phyloP scores from a whole-genome alignment of 2,888 invertebrate genomes.

The Thera britannica region DNA sequence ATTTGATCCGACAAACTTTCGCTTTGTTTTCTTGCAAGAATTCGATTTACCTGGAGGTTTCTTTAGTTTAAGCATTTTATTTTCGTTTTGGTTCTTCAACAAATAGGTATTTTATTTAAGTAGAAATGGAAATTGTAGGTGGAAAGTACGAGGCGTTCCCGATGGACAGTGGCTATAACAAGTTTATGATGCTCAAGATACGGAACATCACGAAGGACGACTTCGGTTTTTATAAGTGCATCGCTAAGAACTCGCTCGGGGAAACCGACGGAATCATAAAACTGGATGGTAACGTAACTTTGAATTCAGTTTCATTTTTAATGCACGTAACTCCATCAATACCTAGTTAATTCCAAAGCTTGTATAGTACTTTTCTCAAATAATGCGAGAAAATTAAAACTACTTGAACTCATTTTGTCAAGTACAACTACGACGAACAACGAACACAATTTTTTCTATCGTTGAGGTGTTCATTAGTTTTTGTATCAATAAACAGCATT shows the following conservation, averaged over 20 bases:
- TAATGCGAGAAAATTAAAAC: no score
- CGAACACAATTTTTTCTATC: no score
- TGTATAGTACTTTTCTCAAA: no score
- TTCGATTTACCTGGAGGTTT: conserved; percentile 32
- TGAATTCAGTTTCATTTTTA: not conserved
- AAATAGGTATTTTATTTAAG: conserved; percentile 79
- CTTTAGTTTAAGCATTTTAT: conserved; percentile 21
- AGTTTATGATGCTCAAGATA: conserved; percentile 96
- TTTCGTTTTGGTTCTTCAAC: conserved; percentile 28
- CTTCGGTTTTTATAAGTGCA: conserved; percentile 95
- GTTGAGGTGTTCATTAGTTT: no score
- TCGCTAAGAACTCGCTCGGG: conserved; percentile 95
- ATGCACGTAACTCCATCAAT: no score
- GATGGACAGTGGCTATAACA: conserved; percentile 94
- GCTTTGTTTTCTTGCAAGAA: conserved; percentile 34
- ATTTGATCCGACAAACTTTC: conserved; percentile 35
- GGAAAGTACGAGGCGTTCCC: conserved; percentile 96
- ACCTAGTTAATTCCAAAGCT: no score
- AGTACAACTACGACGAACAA: no score
- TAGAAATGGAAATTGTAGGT: conserved; percentile 90
- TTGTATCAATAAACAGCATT: no score
- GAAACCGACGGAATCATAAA: conserved; percentile 96
- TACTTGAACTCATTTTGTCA: no score
- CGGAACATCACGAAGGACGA: conserved; percentile 91
- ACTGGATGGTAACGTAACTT: conserved; percentile 88